Conservation (phyloP, 2,888 invertebrate genomes). For the Heliothis peltigera region DNA sequence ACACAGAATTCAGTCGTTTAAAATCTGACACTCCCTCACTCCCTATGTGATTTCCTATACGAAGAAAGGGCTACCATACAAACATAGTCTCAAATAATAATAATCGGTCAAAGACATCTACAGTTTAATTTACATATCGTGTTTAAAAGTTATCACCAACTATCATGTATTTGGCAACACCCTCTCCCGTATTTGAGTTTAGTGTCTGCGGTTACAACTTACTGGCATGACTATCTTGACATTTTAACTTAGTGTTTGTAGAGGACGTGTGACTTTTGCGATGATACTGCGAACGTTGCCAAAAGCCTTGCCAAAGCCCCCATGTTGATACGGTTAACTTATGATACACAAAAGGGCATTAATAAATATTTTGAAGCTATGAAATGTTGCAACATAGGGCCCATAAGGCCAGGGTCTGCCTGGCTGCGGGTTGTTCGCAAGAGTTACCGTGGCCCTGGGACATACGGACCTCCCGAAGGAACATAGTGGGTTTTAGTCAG, state of each 20-base stretch:
- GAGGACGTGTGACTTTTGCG: neutral
- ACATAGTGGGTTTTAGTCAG: too few relatives aligned
- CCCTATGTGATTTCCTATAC: too few relatives aligned
- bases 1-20: too few relatives aligned
- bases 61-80: too few relatives aligned
- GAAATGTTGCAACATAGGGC: too few relatives aligned
- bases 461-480: too few relatives aligned
- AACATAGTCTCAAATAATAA: too few relatives aligned
- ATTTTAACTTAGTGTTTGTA: neutral
- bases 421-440: too few relatives aligned
- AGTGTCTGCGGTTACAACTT: constrained; percentile 13
- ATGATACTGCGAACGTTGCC: neutral
- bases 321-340: neutral
- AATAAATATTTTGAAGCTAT: too few relatives aligned
- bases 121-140: neutral
- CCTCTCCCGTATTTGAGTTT: constrained; percentile 37
- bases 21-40: too few relatives aligned
- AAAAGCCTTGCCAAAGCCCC: neutral
- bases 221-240: neutral
- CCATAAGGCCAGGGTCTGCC: too few relatives aligned
- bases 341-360: neutral
- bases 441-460: too few relatives aligned
- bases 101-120: constrained; percentile 10
- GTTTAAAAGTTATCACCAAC: constrained; percentile 6
- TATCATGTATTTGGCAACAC: constrained; percentile 14